Conservation (phyloP, 2,888 invertebrate genomes). For the Drosophila crucigera region DNA sequence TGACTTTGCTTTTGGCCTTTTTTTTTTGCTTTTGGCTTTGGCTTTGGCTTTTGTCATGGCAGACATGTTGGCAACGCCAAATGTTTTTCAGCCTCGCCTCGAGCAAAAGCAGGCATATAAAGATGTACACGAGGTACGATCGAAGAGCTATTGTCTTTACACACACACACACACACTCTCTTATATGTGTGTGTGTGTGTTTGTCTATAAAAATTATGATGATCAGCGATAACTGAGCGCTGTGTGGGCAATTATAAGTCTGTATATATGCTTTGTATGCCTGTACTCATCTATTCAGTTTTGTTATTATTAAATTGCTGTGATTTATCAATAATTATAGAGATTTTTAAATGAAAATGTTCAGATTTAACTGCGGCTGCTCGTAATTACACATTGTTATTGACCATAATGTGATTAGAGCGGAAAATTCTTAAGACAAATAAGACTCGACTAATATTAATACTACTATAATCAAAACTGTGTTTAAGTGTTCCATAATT, state of each 20-base stretch:
- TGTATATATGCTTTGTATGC: conserved; percentile 7
- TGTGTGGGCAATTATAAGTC: conserved; percentile 52
- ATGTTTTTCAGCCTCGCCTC: conserved; percentile 59
- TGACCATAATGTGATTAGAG: background rate
- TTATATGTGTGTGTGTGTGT: conserved; percentile 4
- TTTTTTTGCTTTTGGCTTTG: conserved; percentile 22
- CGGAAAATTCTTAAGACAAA: background rate
- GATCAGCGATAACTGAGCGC: conserved; percentile 48
- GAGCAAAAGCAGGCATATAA: conserved; percentile 57
- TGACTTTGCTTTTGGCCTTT: conserved; percentile 23
- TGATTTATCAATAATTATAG: conserved; percentile 34
- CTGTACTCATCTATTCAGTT: conserved; percentile 23
- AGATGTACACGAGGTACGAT: conserved; percentile 60
- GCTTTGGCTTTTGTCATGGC: conserved; percentile 73
- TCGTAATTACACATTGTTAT: conserved; percentile 12
- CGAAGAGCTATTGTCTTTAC: conserved; percentile 48
- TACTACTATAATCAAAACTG: background rate
- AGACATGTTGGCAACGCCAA: conserved; percentile 80
- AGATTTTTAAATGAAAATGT: conserved; percentile 26
- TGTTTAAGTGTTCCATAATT: background rate
- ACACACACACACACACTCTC: background rate
- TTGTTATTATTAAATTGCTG: conserved; percentile 33
- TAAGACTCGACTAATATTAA: background rate
- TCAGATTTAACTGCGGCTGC: background rate
- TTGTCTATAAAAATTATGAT: conserved; percentile 48